Conservation (phyloP, 2,797 vertebrate species). For the Varecia variegata region DNA sequence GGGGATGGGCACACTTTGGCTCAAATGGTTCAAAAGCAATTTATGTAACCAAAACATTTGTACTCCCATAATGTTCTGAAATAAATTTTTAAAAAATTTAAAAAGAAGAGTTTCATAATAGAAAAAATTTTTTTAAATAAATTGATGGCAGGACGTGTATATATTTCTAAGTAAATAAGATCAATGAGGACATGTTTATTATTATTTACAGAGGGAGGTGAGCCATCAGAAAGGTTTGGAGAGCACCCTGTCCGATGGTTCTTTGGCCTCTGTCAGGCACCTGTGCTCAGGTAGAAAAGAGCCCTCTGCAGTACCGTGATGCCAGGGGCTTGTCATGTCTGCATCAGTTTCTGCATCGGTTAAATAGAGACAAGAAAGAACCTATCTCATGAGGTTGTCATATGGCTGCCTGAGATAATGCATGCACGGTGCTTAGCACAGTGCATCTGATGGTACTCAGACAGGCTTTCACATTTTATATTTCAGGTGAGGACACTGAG, state of each 20-base stretch:
- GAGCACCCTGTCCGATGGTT: neutral
- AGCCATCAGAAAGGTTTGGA: neutral
- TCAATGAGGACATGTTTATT: neutral
- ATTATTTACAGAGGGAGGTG: neutral
- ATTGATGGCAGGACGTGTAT: neutral
- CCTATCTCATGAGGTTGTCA: neutral
- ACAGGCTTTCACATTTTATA: neutral
- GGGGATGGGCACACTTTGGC: too few relatives aligned
- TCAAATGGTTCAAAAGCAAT: too few relatives aligned
- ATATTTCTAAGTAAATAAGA: neutral
- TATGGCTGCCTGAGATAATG: neutral
- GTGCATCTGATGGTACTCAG: neutral
- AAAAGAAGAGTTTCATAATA: too few relatives aligned
- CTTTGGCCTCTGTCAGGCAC: neutral
- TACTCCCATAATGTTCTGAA: too few relatives aligned
- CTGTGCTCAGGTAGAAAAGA: neutral
- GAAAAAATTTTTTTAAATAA: neutral
- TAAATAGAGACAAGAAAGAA: neutral
- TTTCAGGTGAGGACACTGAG: neutral
- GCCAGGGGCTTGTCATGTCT: neutral
- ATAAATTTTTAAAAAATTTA: too few relatives aligned
- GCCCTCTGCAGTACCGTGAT: neutral
- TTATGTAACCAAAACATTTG: too few relatives aligned
- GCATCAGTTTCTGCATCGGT: neutral
- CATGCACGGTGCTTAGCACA: neutral